Evolutionary conservation across 2,113 vertebrate species (phyloP).

Genomic region (Rhinopomastus cyanomelas): DNA sequence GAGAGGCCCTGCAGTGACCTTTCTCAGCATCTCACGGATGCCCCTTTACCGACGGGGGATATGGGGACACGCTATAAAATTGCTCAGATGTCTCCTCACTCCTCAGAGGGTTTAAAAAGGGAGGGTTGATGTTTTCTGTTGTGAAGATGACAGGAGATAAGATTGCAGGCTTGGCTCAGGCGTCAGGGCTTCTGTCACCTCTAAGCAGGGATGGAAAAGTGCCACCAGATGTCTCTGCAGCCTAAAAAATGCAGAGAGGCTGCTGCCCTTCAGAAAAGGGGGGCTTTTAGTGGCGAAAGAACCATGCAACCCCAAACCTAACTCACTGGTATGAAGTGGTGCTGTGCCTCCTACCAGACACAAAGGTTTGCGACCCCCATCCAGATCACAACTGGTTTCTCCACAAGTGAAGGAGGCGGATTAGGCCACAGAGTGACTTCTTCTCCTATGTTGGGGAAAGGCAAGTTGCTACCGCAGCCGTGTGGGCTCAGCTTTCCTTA

Average conservation of each 20-base stretch:
- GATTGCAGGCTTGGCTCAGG: background rate
- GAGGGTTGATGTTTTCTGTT: background rate
- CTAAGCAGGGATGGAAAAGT: background rate
- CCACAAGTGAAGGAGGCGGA: background rate
- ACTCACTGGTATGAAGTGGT: accelerated
- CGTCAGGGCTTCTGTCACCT: background rate
- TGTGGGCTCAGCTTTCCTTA: background rate
- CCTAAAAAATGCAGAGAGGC: slow-evolving; percentile 30
- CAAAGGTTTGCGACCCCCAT: background rate
- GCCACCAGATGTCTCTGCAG: slow-evolving; percentile 77
- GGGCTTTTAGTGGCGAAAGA: background rate
- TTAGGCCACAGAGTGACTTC: background rate
- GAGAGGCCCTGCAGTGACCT: background rate
- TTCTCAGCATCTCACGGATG: background rate
- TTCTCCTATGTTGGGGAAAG: background rate
- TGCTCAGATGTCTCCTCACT: background rate
- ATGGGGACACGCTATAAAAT: background rate
- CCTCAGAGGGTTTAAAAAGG: background rate
- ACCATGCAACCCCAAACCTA: accelerated
- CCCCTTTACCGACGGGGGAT: background rate
- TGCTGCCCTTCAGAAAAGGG: background rate
- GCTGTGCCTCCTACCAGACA: background rate
- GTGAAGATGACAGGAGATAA: background rate
- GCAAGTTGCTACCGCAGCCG: background rate
- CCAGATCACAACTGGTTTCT: background rate